phyloP scores from a whole-genome alignment of 2,113 vertebrate genomes.

The Solenodon paradoxus region DNA sequence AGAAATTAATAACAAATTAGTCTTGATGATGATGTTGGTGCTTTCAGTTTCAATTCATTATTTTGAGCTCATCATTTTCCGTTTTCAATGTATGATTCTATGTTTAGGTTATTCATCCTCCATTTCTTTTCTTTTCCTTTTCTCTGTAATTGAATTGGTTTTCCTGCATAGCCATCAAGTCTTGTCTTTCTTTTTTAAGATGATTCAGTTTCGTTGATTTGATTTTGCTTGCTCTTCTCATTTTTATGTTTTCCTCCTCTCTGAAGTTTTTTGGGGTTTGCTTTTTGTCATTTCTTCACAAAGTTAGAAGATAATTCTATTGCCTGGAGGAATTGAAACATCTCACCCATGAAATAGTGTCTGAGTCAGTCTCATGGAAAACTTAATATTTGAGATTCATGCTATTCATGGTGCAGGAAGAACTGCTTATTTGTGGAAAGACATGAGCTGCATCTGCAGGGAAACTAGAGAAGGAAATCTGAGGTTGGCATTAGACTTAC shows the following conservation, averaged over 20 bases:
- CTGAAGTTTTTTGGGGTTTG: background rate
- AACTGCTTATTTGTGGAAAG: background rate
- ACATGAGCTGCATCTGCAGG: background rate
- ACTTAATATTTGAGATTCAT: background rate
- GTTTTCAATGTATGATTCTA: background rate
- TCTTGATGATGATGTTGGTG: background rate
- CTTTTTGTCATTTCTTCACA: conserved; percentile 36
- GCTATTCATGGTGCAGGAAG: background rate
- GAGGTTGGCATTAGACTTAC: background rate
- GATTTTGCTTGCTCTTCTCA: background rate
- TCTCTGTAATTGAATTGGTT: background rate
- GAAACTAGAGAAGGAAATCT: background rate
- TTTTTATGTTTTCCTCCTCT: background rate
- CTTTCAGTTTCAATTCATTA: background rate
- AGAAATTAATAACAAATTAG: background rate
- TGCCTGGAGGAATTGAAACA: background rate
- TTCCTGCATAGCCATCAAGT: background rate
- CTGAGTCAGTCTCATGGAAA: conserved; percentile 26
- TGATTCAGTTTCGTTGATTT: background rate
- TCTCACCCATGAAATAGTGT: conserved; percentile 28
- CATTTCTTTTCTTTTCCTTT: background rate
- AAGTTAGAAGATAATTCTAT: background rate
- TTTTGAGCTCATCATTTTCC: background rate
- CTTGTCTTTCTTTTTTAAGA: background rate
- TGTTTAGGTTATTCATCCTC: background rate